Evolutionary conservation across 2,888 invertebrate species (phyloP).

Genomic region (Trypoxylon attenuatum): DNA sequence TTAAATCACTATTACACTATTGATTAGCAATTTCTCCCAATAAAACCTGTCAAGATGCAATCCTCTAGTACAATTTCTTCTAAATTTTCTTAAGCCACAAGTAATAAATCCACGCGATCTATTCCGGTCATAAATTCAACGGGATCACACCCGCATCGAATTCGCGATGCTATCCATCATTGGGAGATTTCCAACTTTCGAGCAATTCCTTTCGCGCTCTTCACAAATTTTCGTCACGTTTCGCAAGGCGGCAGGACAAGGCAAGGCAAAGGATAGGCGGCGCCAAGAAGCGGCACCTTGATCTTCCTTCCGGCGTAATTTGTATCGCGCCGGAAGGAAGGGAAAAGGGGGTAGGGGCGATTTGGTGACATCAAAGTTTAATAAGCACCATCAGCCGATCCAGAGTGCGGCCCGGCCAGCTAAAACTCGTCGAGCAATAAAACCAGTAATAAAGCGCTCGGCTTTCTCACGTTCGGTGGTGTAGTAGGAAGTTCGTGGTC

Average conservation of each 20-base stretch:
- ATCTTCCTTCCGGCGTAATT: not conserved
- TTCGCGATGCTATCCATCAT: too few species aligned
- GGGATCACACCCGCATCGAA: too few species aligned
- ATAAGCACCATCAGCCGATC: slow-evolving; percentile 55
- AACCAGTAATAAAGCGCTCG: slow-evolving; percentile 66
- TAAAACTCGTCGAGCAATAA: slow-evolving; percentile 65
- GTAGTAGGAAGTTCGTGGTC: not conserved
- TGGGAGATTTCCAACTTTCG: too few species aligned
- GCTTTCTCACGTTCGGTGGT: slow-evolving; percentile 47
- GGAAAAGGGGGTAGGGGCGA: slow-evolving; percentile 22
- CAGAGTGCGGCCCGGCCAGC: slow-evolving; percentile 39
- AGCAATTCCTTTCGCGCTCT: too few species aligned
- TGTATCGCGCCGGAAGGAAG: not conserved
- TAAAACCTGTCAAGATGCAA: too few species aligned
- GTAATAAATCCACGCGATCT: too few species aligned
- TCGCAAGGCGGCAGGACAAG: not conserved
- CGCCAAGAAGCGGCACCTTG: not conserved
- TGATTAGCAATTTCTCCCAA: too few species aligned
- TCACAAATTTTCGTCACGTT: not conserved
- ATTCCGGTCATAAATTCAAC: too few species aligned
- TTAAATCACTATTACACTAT: too few species aligned
- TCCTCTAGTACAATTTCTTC: too few species aligned
- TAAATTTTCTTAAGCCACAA: too few species aligned
- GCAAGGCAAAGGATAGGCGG: not conserved
- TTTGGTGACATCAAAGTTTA: slow-evolving; percentile 56